Evolutionary conservation across 2,888 invertebrate species (phyloP), one percentile per base, ranked within the genome.

Genomic region (Idaea biselata): DNA sequence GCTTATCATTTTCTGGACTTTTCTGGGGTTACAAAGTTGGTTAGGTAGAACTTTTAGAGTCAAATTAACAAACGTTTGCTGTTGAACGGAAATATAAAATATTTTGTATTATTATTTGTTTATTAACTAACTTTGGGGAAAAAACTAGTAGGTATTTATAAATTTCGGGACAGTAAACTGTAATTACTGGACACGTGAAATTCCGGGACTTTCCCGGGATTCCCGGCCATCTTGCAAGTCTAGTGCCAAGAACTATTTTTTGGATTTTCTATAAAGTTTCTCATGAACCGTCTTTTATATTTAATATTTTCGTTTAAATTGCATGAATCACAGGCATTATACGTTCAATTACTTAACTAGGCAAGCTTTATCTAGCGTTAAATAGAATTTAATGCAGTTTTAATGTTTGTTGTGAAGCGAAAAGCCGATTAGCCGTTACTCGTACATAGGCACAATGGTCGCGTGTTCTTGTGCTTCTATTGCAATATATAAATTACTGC

Each of bases 321-420:
- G 80, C 80, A 80, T 81, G 81, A 76, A 78, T 69, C 81, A 85
- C 80, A 80, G 79, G 78, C 70, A 75, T 81, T 81, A 14, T 2
- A 44, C 44, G 44, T 84, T 83, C 83, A 85, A 85, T 86, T 84
- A 83, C 82, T 81, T 80, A 86, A 83, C 80, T 76, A 79, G 81
- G 74, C 80, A 76, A 78, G 79, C 78, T 83, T 78, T 82, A 81
- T 82, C 73, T 73, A 78, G 75, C 77, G 83, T 81, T 86, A 86
- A 89, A 89, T 86, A 83, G 80, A 86, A 83, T 87, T 86, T 88
- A 88, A 90, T 89, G 88, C 83, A 83, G 77, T 87, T 89, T 89
- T 89, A 89, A 89, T 90, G 87, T 84, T 83, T 78, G 82, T 80
- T 82, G 79, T 79, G 81, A 81, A 86, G 77, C 80, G 80, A 81